phyloP scores from a whole-genome alignment of 2,113 vertebrate genomes.

The Myiozetetes cayanensis region DNA sequence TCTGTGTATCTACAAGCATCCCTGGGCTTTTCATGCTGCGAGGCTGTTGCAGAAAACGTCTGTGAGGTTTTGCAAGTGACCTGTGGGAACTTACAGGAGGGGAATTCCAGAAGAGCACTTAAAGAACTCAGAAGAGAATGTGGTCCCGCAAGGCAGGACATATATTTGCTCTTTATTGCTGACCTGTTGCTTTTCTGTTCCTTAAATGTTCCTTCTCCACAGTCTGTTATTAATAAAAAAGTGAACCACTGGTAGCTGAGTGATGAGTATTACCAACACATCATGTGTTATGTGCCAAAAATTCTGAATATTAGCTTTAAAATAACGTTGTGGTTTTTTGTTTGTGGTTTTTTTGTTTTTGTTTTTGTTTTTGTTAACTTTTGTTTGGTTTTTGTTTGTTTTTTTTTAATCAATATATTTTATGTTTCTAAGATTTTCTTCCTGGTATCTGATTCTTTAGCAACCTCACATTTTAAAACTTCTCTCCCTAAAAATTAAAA shows the following conservation, averaged over 20 bases:
- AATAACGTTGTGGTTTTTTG: neutral
- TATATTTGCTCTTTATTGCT: neutral
- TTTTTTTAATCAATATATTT: accelerated
- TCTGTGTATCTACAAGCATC: neutral
- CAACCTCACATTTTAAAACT: neutral
- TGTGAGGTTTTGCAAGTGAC: neutral
- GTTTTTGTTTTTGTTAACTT: too few species aligned
- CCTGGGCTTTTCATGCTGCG: neutral
- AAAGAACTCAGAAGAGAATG: neutral
- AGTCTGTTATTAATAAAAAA: neutral
- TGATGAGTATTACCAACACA: neutral
- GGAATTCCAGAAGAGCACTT: neutral
- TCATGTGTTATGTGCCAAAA: neutral
- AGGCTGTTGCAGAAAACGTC: neutral
- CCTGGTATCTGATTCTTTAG: neutral
- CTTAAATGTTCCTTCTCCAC: neutral
- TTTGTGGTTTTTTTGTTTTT: neutral
- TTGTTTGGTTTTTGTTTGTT: too few species aligned
- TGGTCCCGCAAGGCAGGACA: neutral
- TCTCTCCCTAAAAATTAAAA: neutral
- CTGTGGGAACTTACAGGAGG: neutral
- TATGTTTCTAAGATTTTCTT: neutral
- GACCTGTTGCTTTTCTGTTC: neutral
- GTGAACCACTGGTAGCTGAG: neutral
- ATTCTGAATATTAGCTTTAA: neutral